Evolutionary conservation across 2,797 vertebrate genomes (phyloP).

Genomic region (Podargus strigoides): DNA sequence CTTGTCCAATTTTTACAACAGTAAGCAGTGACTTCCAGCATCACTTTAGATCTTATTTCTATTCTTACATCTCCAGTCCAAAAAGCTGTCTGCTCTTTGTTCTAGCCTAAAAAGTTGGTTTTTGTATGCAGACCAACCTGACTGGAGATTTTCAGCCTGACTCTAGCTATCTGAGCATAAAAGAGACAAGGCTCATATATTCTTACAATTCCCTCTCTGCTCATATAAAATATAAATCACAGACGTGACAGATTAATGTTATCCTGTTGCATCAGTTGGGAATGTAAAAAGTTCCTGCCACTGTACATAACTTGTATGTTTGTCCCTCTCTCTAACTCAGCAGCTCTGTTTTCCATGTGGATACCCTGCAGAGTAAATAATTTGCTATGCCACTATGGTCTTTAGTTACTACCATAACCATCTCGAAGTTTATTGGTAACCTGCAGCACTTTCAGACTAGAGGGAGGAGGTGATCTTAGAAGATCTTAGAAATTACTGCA

Average conservation of each 20-base stretch:
- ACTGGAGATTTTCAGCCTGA: constrained; percentile 30
- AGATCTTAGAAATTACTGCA: background rate
- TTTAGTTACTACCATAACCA: background rate
- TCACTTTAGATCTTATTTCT: constrained; percentile 1
- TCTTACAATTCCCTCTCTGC: constrained; percentile 26
- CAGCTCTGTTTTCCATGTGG: background rate
- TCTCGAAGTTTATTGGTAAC: background rate
- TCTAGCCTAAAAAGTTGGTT: background rate
- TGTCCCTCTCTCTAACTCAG: background rate
- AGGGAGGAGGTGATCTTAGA: background rate
- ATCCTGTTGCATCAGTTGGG: background rate
- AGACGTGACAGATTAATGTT: background rate
- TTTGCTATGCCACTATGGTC: background rate
- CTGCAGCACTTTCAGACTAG: background rate
- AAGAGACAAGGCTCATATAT: constrained; percentile 53
- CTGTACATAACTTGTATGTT: background rate
- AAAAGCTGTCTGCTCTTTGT: constrained; percentile 13
- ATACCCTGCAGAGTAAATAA: background rate
- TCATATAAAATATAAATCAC: constrained; percentile 53
- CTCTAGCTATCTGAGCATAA: background rate
- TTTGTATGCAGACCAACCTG: constrained; percentile 27
- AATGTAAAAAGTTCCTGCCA: background rate
- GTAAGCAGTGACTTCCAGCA: background rate
- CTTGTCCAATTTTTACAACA: background rate
- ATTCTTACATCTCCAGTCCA: background rate